These are phyloP conservation scores for Phataginus tricuspis DNA, from an alignment of 2,797 vertebrate species.

Conservation along the genomic window DNA sequence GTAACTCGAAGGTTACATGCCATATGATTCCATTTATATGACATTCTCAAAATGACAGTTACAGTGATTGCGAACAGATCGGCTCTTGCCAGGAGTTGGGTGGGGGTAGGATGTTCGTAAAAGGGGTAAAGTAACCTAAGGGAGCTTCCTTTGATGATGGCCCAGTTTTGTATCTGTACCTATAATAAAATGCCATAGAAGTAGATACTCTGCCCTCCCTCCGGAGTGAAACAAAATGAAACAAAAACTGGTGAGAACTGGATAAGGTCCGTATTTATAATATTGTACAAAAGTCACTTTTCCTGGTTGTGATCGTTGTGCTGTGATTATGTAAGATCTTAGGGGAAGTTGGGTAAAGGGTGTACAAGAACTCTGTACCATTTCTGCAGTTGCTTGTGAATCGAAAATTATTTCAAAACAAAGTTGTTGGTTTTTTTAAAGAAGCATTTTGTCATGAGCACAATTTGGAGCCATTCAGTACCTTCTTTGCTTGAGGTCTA, in stretches of 20 bases:
- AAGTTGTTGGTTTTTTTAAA: neutral
- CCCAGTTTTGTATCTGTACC: neutral
- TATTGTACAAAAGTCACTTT: neutral
- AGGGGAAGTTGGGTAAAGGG: neutral
- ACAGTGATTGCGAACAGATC: neutral
- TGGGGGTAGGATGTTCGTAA: neutral
- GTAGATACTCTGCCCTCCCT: neutral
- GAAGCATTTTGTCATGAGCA: neutral
- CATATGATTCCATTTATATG: neutral
- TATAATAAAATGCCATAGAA: neutral
- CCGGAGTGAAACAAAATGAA: neutral
- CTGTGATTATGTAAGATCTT: neutral
- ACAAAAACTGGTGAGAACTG: neutral
- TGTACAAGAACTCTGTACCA: neutral
- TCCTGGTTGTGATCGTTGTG: neutral
- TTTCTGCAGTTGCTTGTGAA: conserved; percentile 49
- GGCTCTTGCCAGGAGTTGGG: neutral
- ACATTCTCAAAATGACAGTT: neutral
- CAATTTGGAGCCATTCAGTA: neutral
- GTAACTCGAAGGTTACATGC: neutral
- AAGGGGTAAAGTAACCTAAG: neutral
- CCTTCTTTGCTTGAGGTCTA: neutral
- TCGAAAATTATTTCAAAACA: conserved; percentile 45
- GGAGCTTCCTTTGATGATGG: neutral
- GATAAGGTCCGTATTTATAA: neutral